A percentile compares a stretch with the other conserved stretches of the same genome.
These are phyloP conservation scores for Entosphenus tridentatus DNA, from an alignment of 2,113 vertebrate species.

Conservation along the genomic window DNA sequence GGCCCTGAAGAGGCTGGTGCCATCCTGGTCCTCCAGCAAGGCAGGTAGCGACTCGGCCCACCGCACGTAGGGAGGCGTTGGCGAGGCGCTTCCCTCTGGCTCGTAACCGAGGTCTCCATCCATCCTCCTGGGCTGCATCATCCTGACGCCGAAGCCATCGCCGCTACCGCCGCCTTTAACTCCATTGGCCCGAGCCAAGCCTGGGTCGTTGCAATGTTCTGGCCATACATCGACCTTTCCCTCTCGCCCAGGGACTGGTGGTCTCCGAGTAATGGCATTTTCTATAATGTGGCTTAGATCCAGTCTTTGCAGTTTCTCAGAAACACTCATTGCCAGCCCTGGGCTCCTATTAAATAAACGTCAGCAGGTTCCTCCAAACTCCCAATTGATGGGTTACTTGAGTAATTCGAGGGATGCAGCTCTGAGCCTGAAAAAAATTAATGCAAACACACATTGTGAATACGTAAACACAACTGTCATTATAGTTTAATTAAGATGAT, in stretches of 20 bases:
- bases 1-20: constrained; percentile 72
- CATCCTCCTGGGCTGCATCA: constrained; percentile 34
- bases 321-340: too few relatives aligned
- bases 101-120: constrained; percentile 65
- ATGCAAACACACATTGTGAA: too few relatives aligned
- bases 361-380: too few relatives aligned
- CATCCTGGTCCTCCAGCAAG: constrained; percentile 79
- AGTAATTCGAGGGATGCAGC: too few relatives aligned
- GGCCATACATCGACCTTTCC: not conserved
- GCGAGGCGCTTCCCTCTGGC: constrained; percentile 80
- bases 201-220: not conserved
- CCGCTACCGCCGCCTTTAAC: not conserved
- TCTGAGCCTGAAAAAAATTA: too few relatives aligned
- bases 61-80: constrained; percentile 58
- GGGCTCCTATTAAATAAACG: too few relatives aligned
- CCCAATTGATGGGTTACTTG: too few relatives aligned
- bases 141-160: not conserved
- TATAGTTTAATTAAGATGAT: too few relatives aligned
- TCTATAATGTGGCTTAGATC: too few relatives aligned
- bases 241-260: constrained; percentile 2
- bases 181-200: not conserved
- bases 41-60: constrained; percentile 91
- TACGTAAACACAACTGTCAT: too few relatives aligned
- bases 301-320: too few relatives aligned
- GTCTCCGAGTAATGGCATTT: not conserved